Percentiles rank a stretch among this genome's conserved stretches.
phyloP scores from a whole-genome alignment of 2,113 vertebrate species.

The Podarcis cretensis region DNA sequence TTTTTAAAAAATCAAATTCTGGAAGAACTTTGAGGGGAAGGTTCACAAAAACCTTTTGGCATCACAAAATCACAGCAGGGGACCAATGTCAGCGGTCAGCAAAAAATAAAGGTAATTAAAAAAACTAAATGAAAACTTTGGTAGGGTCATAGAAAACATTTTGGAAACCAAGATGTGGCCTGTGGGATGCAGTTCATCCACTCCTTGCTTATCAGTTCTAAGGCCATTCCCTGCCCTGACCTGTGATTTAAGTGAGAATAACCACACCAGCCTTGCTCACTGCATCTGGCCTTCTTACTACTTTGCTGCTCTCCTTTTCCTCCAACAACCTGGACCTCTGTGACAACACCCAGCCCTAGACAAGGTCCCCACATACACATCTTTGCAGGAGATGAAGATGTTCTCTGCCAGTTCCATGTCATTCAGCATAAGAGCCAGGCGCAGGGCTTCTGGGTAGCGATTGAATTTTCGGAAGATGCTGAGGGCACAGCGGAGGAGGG shows the following conservation, averaged over 20 bases:
- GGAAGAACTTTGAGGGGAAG: too few relatives aligned
- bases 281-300: neutral
- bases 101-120: too few relatives aligned
- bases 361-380: constrained; percentile 83
- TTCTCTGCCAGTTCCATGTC: constrained; percentile 97
- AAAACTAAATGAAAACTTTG: too few relatives aligned
- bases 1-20: too few relatives aligned
- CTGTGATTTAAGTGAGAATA: neutral
- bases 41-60: too few relatives aligned
- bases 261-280: neutral
- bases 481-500: constrained; percentile 92
- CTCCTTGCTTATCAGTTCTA: too few relatives aligned
- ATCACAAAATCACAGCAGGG: too few relatives aligned
- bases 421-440: constrained; percentile 95
- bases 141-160: too few relatives aligned
- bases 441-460: constrained; percentile 94
- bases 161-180: too few relatives aligned
- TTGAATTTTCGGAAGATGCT: constrained; percentile 96
- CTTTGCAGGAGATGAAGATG: constrained; percentile 99
- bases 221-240: neutral
- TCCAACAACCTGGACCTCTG: neutral
- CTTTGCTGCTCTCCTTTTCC: too few relatives aligned
- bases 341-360: neutral
- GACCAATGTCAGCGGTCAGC: too few relatives aligned
- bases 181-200: too few relatives aligned